Base-by-base conservation (phyloP, 2,888 invertebrate species). In the Cantharis flavilabris region DNA sequence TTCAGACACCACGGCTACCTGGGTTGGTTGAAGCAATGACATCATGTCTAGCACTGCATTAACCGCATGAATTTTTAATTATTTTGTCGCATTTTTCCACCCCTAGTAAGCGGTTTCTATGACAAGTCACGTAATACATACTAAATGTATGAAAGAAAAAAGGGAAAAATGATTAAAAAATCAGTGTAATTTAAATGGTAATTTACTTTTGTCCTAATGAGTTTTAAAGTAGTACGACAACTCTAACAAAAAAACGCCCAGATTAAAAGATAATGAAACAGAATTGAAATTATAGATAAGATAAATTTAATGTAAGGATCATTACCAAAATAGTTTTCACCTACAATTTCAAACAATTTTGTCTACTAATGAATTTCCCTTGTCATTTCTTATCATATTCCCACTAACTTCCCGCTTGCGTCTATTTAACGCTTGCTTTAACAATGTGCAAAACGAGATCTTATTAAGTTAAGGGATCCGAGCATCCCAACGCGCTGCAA, bases 381-480 rank as follows among this genome's bases (percentile, higher is more conserved):
- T 72, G 72, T 77, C 74, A 74, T 71, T 74, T 77, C 77, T 77
- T 77, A 77, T 77, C 77, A 74, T 71, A 74, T 75, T 73, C 74
- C 75, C 75, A 62, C 74, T 71, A 75, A 75, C 71, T 74, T 77
- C 73, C 72, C 74, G 75, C 72, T 70, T 67, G 49, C 72, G 72
- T 70, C 72, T 75, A 72, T 77, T 77, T 77, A 74, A 77, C 73
- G 77, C 73, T 74, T 70, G 74, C 77, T 77, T 77, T 77, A 77
- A 77, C 74, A 77, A 77, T 72, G 77, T 75, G 74, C 77, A 77
- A 75, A 76, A 70, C 73, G 73, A 77, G 74, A 74, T 72, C 77
- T 74, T 77, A 77, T 77, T 77, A 77, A 77, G 77, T 77, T 77
- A 77, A 73, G 77, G 77, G 76, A 73, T 76, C 33, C 67, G 69